A percentile compares a stretch with the other conserved stretches of the same genome.
phyloP scores from a whole-genome alignment of 2,797 vertebrate genomes.

The Capromys pilorides region DNA sequence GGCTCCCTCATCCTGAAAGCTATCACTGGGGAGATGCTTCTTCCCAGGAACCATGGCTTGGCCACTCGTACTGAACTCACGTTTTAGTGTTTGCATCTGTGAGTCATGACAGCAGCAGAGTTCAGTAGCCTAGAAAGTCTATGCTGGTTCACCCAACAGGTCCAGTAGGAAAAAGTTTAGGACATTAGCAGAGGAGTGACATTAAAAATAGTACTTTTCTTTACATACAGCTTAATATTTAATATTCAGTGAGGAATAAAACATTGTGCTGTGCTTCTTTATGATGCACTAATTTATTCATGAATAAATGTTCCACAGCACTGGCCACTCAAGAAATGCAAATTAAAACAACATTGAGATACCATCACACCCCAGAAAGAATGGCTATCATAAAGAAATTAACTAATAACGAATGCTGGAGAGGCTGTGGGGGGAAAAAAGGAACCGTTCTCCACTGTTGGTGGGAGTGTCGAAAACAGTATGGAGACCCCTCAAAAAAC shows the following conservation, averaged over 20 bases:
- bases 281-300: not conserved
- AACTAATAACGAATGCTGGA: too few species aligned
- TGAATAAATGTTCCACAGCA: too few species aligned
- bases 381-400: too few species aligned
- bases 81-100: not conserved
- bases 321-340: too few species aligned
- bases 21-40: not conserved
- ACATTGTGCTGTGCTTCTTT: constrained; percentile 42
- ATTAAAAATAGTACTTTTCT: not conserved
- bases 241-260: constrained; percentile 43
- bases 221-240: constrained; percentile 32
- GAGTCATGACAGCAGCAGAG: constrained; percentile 18
- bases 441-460: too few species aligned
- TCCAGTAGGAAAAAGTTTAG: constrained; percentile 3
- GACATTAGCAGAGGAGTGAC: not conserved
- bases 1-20: not conserved
- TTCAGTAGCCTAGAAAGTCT: not conserved
- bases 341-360: too few species aligned
- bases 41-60: not conserved
- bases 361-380: too few species aligned
- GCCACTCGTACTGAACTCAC: not conserved
- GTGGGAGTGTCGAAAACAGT: too few species aligned
- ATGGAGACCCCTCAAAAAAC: too few species aligned
- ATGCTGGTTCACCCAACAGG: not conserved
- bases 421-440: too few species aligned